Percentiles rank a stretch among this genome's conserved stretches.
Evolutionary conservation across 2,888 invertebrate species (phyloP).

Genomic region (Hemaris fuciformis): DNA sequence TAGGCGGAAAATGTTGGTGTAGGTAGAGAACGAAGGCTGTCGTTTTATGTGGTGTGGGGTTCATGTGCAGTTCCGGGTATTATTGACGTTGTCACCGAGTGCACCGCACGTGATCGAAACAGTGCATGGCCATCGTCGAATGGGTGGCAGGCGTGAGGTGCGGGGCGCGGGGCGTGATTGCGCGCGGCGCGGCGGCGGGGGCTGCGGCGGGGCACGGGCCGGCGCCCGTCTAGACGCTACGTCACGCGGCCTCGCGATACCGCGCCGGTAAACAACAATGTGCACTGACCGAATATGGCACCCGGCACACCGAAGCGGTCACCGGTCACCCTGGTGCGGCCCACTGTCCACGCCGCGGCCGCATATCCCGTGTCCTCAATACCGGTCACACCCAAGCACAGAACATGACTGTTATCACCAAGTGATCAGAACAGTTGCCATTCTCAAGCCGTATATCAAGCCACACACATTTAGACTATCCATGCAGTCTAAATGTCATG

Average conservation of each 20-base stretch:
- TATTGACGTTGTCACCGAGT: constrained; percentile 22
- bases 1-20: background rate
- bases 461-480: too few species aligned
- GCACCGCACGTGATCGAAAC: constrained; percentile 70
- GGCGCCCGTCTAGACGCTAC: constrained; percentile 79
- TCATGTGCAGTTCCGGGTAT: background rate
- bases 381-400: background rate
- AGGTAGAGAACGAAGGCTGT: background rate
- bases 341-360: constrained; percentile 35
- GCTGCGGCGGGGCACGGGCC: constrained; percentile 44
- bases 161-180: constrained; percentile 46
- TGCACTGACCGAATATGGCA: constrained; percentile 81
- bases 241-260: constrained; percentile 83
- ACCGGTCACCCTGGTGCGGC: constrained; percentile 56
- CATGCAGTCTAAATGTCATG: background rate
- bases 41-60: background rate
- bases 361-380: constrained; percentile 29
- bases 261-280: constrained; percentile 81
- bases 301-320: constrained; percentile 55
- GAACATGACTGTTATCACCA: background rate
- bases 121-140: constrained; percentile 59
- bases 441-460: background rate
- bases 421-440: background rate
- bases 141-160: constrained; percentile 41
- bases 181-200: constrained; percentile 36